phyloP scores from a whole-genome alignment of 2,113 vertebrate genomes.

The Cottus gobio region DNA sequence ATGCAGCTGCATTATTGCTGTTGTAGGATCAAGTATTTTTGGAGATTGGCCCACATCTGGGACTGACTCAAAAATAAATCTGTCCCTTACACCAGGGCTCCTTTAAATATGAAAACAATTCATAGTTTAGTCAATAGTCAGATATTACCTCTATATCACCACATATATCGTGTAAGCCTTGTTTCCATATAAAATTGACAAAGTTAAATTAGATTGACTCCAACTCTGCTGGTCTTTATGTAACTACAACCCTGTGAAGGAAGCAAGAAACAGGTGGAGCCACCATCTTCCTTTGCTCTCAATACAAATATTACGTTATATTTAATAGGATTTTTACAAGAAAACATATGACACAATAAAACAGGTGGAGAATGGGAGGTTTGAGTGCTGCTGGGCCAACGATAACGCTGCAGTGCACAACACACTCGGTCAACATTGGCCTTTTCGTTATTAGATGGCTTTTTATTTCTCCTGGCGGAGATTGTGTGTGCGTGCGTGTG shows the following conservation, averaged over 20 bases:
- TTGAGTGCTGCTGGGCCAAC: slow-evolving; percentile 4
- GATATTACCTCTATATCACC: background rate
- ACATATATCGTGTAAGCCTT: background rate
- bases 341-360: slow-evolving; percentile 9
- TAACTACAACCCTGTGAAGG: background rate
- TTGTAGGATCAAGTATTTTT: background rate
- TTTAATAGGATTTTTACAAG: slow-evolving; percentile 2
- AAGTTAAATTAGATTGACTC: background rate
- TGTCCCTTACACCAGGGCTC: background rate
- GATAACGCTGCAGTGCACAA: slow-evolving; percentile 17
- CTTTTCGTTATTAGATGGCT: slow-evolving; percentile 7
- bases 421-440: background rate
- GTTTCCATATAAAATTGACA: background rate
- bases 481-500: background rate
- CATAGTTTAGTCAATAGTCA: background rate
- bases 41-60: background rate
- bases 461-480: slow-evolving; percentile 26
- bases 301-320: slow-evolving; percentile 9
- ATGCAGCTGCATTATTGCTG: background rate
- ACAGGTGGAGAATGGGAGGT: slow-evolving; percentile 32
- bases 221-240: background rate
- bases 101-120: background rate
- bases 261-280: background rate
- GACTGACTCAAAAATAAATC: background rate
- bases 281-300: slow-evolving; percentile 2